Base-by-base conservation (phyloP, 2,888 invertebrate genomes). In the Tetropium fuscum region DNA sequence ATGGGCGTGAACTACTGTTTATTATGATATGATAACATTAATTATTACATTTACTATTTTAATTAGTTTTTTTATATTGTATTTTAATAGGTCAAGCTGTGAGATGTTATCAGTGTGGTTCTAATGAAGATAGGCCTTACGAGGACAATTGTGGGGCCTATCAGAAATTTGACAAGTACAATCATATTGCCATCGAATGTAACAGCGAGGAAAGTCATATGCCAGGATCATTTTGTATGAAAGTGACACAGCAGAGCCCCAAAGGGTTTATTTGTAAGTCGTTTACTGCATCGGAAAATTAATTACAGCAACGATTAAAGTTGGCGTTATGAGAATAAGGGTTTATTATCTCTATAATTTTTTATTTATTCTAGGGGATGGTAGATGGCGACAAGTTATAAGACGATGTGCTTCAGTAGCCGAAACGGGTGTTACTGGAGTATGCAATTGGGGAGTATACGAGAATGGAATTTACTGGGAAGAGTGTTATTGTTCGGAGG, bases 401-500 rank as follows among this genome's bases (percentile, higher is more conserved):
- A 85, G 96, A 25, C 86, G 95, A 15, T 96, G 96, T 82, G 94
- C 95, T 1, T 94, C 94, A 0, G 93, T 95, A 0, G 90, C 95
- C 0, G 94, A 93, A 69, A 94, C 92, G 1, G 95, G 95, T 62
- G 94, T 95, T 0, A 95, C 97, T 0, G 96, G 95, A 53, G 97
- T 97, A 0, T 98, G 98, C 76, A 95, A 97, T 77, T 98, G 97
- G 97, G 94, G 95, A 11, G 94, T 98, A 53, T 90, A 94, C 71
- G 92, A 94, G 66, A 97, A 97, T 72, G 97, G 97, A 2, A 93
- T 94, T 0, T 98, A 97, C 79, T 96, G 95, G 94, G 97, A 98
- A 79, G 95, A 97, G 75, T 98, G 98, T 75, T 98, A 97, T 77
- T 98, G 97, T 79, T 91, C 95, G 0, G 87, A 90, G 58, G 96